These are phyloP conservation scores for Hypsopygia costalis DNA, from an alignment of 2,888 invertebrate genomes.

Conservation along the genomic window DNA sequence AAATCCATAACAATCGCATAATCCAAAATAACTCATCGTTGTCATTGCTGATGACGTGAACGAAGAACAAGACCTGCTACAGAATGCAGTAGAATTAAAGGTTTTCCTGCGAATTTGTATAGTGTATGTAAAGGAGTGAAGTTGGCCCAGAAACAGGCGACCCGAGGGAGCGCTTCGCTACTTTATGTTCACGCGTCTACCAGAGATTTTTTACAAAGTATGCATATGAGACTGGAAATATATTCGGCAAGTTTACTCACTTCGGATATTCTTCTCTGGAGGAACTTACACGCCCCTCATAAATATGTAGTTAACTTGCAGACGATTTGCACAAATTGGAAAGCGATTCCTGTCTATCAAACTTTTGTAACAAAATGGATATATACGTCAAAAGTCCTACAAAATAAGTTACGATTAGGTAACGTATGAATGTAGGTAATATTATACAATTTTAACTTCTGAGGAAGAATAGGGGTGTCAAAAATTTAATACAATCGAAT, in stretches of 20 bases:
- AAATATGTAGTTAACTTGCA: conserved; percentile 43
- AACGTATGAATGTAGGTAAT: too few species aligned
- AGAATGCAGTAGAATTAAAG: too few species aligned
- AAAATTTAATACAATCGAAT: too few species aligned
- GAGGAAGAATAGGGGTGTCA: too few species aligned
- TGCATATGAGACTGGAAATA: conserved; percentile 45
- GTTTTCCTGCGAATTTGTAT: background rate
- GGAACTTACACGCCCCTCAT: conserved; percentile 34
- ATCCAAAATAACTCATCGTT: too few species aligned
- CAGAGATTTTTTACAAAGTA: conserved; percentile 56
- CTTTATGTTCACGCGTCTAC: conserved; percentile 47
- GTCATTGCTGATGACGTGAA: too few species aligned
- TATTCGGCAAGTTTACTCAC: conserved; percentile 31
- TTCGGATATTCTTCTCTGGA: conserved; percentile 26
- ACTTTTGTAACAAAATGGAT: background rate
- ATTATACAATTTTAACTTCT: too few species aligned
- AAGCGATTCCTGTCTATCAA: conserved; percentile 30
- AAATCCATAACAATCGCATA: too few species aligned
- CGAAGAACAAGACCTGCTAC: too few species aligned
- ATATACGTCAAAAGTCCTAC: too few species aligned
- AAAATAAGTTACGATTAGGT: too few species aligned
- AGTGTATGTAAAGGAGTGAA: conserved; percentile 27
- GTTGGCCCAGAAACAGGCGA: conserved; percentile 19
- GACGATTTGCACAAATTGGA: conserved; percentile 36
- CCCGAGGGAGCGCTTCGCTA: conserved; percentile 45